Evolutionary conservation across 92 coral and sea anemone genomes (phyloP), one percentile per base, ranked within the genome.

Genomic region (Zoanthus solanderi): DNA sequence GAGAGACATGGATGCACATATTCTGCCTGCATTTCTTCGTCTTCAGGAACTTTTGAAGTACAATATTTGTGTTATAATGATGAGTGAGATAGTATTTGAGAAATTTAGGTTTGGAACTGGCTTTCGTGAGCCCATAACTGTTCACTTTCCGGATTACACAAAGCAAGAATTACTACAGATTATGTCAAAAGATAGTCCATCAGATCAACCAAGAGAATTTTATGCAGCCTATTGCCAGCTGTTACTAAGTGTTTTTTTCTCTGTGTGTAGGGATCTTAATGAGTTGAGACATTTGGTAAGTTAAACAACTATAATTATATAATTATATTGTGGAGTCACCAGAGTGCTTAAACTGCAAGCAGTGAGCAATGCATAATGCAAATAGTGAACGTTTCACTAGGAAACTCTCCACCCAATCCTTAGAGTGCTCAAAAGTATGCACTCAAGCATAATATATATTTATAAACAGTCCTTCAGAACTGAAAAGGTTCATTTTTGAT

Each of bases 61-160:
- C 75, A 97, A 95, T 69, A 75, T 97, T 58, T 97, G 97, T 82
- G 97, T 97, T 15, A 79, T 97, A n/a, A 81, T 97, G 72, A 79
- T 97, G 34, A 95, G 97, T 69, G 98, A 97, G 47, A 97, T 97
- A 37, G 92, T 94, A 13, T 94, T 95, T 93, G 98, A 97, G 37
- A 97, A 97, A 87, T 97, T 95, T 84, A 91, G 93, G 48, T 89
- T 84, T 92, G 99, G 99, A 6, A 95, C 99, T 6, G 99, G 99
- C 23, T 96, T 95, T 78, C 84, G 90, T 54, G 98, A 95, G 78
- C 99, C 99, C 13, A 34, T 89, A 12, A 13, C 75, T 37, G 37
- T 97, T 52, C 94, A 86, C 50, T 97, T 97, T 61, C 92, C 96
- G 0, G 99, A 97, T 73, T 97, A 97, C 82, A 85, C 99, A 2